These are phyloP conservation scores for Gobionotothen gibberifrons DNA, from an alignment of 2,797 vertebrate species.

Conservation along the genomic window DNA sequence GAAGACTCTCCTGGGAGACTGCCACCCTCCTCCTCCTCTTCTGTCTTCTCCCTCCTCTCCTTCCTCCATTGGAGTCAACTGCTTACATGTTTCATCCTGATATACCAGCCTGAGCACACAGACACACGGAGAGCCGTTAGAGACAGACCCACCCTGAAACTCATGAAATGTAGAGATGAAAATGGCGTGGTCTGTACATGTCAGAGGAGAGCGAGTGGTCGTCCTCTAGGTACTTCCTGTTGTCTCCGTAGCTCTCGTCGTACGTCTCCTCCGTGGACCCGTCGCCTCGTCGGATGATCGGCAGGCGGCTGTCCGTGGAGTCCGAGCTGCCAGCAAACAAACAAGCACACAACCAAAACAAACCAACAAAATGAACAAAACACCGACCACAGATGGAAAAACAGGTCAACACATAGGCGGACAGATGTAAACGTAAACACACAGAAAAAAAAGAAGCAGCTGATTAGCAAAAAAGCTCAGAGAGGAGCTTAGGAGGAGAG, in stretches of 20 bases:
- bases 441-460: conserved; percentile 52
- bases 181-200: conserved; percentile 82
- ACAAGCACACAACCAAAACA: conserved; percentile 27
- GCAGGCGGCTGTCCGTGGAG: conserved; percentile 92
- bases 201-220: conserved; percentile 92
- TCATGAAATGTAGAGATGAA: neutral
- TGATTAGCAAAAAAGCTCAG: conserved; percentile 52
- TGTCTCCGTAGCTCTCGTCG: conserved; percentile 87
- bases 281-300: conserved; percentile 91
- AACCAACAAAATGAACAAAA: conserved; percentile 59
- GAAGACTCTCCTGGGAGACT: conserved; percentile 92
- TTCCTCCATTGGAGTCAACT: conserved; percentile 89
- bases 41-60: conserved; percentile 79
- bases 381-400: conserved; percentile 39
- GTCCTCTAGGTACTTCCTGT: conserved; percentile 89
- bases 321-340: conserved; percentile 84
- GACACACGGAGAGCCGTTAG: conserved; percentile 14
- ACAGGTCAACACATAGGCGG: conserved; percentile 47
- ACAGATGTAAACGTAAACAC: conserved; percentile 54
- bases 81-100: conserved; percentile 93
- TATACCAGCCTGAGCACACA: conserved; percentile 88
- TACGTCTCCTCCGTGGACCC: conserved; percentile 90
- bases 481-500: conserved; percentile 37
- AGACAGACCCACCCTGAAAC: neutral
- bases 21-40: conserved; percentile 81